These are phyloP conservation scores for Cyphomyrus plagiostoma DNA, from an alignment of 2,113 vertebrate species.

Conservation along the genomic window DNA sequence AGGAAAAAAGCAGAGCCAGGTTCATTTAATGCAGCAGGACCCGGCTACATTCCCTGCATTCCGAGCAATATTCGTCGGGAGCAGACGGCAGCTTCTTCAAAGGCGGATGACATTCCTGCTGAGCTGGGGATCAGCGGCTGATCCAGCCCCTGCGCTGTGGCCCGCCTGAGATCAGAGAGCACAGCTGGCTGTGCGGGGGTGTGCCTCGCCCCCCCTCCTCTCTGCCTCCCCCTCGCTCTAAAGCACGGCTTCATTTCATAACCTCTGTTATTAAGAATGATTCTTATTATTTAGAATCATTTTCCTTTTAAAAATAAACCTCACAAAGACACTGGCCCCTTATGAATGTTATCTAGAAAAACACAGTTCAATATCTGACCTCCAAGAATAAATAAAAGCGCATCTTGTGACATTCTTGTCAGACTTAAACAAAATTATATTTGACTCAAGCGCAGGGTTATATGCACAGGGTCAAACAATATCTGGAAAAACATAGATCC, in stretches of 20 bases:
- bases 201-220: neutral
- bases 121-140: conserved; percentile 50
- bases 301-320: neutral
- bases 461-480: neutral
- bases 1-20: conserved; percentile 43
- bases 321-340: neutral
- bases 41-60: conserved; percentile 59
- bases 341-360: neutral
- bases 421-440: neutral
- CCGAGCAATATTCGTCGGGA: conserved; percentile 54
- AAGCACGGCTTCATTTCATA: neutral
- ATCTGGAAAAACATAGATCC: neutral
- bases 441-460: neutral
- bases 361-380: neutral
- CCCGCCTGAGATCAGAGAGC: neutral
- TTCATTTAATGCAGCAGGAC: conserved; percentile 60
- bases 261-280: neutral
- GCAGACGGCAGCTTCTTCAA: conserved; percentile 55
- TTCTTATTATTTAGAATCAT: neutral
- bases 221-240: neutral
- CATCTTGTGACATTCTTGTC: neutral
- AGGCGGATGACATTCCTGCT: conserved; percentile 58
- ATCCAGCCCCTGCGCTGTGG: conserved; percentile 24
- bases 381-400: neutral
- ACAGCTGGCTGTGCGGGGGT: neutral